phyloP scores from a whole-genome alignment of 2,113 vertebrate genomes.

The Colinus virginianus region DNA sequence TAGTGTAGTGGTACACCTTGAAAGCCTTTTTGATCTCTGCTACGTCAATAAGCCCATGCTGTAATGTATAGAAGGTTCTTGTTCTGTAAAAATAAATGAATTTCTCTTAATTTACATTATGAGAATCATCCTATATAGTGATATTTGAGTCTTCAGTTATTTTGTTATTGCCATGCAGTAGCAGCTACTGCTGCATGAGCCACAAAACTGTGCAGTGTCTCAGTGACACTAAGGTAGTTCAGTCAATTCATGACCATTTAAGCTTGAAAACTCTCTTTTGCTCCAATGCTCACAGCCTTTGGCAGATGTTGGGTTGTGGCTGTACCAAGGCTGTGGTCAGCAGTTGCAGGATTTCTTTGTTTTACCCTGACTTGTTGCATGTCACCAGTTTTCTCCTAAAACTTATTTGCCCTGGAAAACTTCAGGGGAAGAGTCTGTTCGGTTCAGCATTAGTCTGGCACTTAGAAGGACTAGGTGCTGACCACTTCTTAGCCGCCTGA shows the following conservation, averaged over 20 bases:
- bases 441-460: not conserved
- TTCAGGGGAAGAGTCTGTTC: not conserved
- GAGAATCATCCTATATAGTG: not conserved
- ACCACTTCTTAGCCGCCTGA: not conserved
- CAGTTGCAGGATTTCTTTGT: not conserved
- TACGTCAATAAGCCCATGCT: not conserved
- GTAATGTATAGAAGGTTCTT: not conserved
- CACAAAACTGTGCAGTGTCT: not conserved
- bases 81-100: not conserved
- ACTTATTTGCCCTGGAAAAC: not conserved
- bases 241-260: not conserved
- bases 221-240: not conserved
- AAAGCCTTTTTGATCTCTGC: not conserved
- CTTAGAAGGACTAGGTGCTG: not conserved
- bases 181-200: not conserved
- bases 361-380: not conserved
- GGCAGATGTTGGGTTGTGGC: not conserved
- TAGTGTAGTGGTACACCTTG: not conserved
- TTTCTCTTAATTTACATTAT: not conserved
- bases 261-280: not conserved
- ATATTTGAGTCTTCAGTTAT: not conserved
- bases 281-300: not conserved
- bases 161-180: not conserved
- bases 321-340: not conserved
- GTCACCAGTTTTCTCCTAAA: not conserved